phyloP scores from a whole-genome alignment of 2,797 vertebrate species.

The Leuciscus waleckii region DNA sequence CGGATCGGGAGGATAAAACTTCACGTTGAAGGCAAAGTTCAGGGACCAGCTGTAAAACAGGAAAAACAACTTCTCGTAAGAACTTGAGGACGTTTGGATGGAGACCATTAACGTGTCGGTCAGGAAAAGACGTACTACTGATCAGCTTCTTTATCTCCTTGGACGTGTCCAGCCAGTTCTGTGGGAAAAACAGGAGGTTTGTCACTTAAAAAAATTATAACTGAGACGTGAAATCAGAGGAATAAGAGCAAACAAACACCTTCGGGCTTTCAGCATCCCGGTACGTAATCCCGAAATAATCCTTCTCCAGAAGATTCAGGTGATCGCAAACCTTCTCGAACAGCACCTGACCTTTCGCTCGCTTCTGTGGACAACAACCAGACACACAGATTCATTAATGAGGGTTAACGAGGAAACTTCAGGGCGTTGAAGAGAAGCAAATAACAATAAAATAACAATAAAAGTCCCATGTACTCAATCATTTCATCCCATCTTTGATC shows the following conservation, averaged over 20 bases:
- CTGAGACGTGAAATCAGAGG: neutral
- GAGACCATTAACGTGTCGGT: neutral
- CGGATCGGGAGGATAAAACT: constrained; percentile 98
- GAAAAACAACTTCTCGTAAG: neutral
- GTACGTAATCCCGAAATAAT: constrained; percentile 95
- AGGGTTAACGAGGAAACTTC: too few species aligned
- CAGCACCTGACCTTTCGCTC: constrained; percentile 89
- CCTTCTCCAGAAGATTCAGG: constrained; percentile 95
- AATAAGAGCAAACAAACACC: constrained; percentile 72
- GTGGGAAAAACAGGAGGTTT: constrained; percentile 64
- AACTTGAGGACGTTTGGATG: neutral
- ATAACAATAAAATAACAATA: too few species aligned
- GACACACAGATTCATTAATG: neutral
- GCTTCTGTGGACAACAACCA: constrained; percentile 79
- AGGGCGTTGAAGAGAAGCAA: too few species aligned
- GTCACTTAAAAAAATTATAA: neutral
- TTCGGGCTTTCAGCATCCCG: constrained; percentile 95
- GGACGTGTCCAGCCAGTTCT: constrained; percentile 96
- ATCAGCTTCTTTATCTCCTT: constrained; percentile 99
- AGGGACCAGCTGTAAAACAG: constrained; percentile 86
- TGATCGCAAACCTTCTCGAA: constrained; percentile 97
- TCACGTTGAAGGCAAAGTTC: constrained; percentile 97
- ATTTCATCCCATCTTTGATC: too few species aligned
- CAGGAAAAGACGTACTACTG: constrained; percentile 80
- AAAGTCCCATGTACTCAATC: too few species aligned